Evolutionary conservation across 1,140 invertebrate genomes (phyloP), one percentile per base, ranked within the genome.

Genomic region (Achatina immaculata): DNA sequence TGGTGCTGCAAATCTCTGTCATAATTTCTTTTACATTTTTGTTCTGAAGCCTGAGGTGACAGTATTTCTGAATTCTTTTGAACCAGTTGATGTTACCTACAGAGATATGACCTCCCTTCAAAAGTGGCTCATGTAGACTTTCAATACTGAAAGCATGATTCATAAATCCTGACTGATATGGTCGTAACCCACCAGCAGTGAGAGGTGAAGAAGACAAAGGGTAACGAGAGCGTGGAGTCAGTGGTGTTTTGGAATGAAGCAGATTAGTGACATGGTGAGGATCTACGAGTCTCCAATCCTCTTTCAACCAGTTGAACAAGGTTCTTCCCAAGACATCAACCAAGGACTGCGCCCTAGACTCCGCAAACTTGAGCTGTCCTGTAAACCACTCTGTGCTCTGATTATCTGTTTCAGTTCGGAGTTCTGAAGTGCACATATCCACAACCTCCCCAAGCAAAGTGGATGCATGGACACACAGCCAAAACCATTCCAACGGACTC

Each of bases 401-500:
- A 78, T 87, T 88, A 81, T 88, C 87, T 28, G 83, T 78, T 58
- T 88, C 82, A 3, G 69, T 83, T 31, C 85, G 85, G 14, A 86
- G 68, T 73, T 87, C 88, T 16, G 82, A 81, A 9, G 83, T 82
- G 80, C 88, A 90, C 38, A 89, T 83, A 40, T 88, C 87, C 19
- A 84, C 75, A 24, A 84, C 88, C 74, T 89, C 87, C 40, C 87
- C 85, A 14, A 90, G 85, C 36, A 90, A 73, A 7, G 88, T 85
- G 0, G 87, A 87, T 1, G 86, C 85, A 77, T 90, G 89, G 73
- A 88, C 86, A 66, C 86, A 88, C 36, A 90, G 74, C 89, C 89
- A 90, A 68, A 88, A 87, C 87, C 88, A 89, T 73, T 90, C 89
- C 74, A 90, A 82, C 0, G 88, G 89, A 81, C 86, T 90, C 38